Base-by-base conservation (phyloP, 2,113 vertebrate species). In the Pan paniscus region DNA sequence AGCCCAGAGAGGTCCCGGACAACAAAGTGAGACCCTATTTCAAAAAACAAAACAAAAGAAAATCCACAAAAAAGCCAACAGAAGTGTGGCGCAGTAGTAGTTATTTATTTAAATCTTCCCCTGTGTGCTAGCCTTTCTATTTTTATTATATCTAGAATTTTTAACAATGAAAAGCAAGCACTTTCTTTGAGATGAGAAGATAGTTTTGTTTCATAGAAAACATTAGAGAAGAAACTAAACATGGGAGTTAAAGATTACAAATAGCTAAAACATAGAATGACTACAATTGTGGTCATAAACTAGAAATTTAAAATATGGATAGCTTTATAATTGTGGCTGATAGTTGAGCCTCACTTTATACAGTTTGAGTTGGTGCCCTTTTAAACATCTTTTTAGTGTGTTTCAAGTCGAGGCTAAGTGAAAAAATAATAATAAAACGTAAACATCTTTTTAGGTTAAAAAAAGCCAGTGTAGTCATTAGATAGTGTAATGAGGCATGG, bases 131-230 rank as follows among this genome's bases (percentile, higher is more conserved):
- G 35, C 10, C 52, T 89, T 83, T 83, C 55, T 73, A 9, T 55
- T 75, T 92, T 81, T n/a, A 57, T 95, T 95, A 59, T 57, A 59
- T 84, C 23, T 85, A 23, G 52, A 85, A 40, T 79, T 67, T 92
- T 17, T 6, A 67, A 73, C 14, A 43, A 30, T 40, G 55, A 81
- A 80, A 14, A 78, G 18, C 72, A 75, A 55, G 6, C 12, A 88
- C 57, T 52, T 79, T 72, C 73, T 81, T 92, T 88, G 57, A 93
- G 48, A 76, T 82, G 22, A 52, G 43, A 92, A 73, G 64, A 46
- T 75, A 67, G 23, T 67, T 89, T 67, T 83, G 40, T 83, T 89
- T 89, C 48, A 43, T 38, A 78, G 67, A 87, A 7, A 52, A 35
- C 50, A 40, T 95, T 64, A 92, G 43, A 50, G 55, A 64, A 81